These are phyloP conservation scores for Microctonus aethiopoides DNA, from an alignment of 2,888 invertebrate genomes.

Conservation along the genomic window DNA sequence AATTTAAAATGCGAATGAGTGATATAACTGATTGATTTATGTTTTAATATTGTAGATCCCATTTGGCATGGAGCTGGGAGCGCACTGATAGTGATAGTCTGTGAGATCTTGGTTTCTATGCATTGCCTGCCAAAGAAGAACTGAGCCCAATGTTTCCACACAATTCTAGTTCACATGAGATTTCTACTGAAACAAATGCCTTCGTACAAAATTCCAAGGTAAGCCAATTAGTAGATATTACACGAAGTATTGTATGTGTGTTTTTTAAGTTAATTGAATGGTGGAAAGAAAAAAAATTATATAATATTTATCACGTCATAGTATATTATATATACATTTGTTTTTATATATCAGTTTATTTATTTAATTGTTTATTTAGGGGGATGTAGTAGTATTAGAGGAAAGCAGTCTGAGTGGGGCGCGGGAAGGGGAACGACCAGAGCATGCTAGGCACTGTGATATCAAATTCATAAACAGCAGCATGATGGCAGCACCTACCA, in stretches of 20 bases:
- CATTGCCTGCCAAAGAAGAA: conserved; percentile 71
- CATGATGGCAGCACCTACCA: conserved; percentile 66
- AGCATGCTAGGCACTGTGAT: conserved; percentile 68
- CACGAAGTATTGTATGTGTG: too few relatives aligned
- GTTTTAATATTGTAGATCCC: conserved; percentile 63
- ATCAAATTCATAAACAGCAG: conserved; percentile 67
- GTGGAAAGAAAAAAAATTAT: not conserved
- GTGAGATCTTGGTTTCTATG: conserved; percentile 69
- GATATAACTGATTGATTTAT: conserved; percentile 11
- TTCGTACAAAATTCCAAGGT: conserved; percentile 70
- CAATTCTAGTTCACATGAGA: conserved; percentile 71
- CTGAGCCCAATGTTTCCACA: conserved; percentile 71
- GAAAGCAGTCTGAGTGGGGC: conserved; percentile 67
- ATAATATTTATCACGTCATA: not conserved
- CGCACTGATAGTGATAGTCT: conserved; percentile 66
- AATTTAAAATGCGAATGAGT: not conserved
- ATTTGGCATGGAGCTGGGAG: conserved; percentile 68
- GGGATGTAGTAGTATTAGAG: conserved; percentile 68
- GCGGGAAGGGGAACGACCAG: conserved; percentile 65
- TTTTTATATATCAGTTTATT: conserved; percentile 16
- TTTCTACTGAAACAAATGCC: conserved; percentile 70
- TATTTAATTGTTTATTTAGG: conserved; percentile 50
- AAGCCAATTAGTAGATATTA: conserved; percentile 29
- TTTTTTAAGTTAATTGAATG: not conserved
- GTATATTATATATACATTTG: conserved; percentile 7